Conservation (phyloP, 1,140 invertebrate genomes). For the Spodoptera litura region DNA sequence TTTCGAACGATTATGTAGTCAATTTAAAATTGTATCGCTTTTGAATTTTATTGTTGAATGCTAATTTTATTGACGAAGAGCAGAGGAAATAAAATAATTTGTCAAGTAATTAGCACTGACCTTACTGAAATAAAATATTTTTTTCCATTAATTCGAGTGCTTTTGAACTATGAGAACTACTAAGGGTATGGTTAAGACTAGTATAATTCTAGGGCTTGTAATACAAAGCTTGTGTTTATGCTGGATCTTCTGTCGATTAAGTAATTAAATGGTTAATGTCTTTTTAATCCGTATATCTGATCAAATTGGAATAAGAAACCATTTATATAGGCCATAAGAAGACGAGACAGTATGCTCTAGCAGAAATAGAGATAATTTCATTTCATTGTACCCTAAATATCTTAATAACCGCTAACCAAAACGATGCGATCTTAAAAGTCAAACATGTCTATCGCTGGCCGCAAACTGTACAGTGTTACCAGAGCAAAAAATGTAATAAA, state of each 20-base stretch:
- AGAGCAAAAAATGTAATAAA: constrained; percentile 52
- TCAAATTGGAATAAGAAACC: too few relatives aligned
- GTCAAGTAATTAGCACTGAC: background rate
- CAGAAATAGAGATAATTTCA: background rate
- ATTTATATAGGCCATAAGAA: background rate
- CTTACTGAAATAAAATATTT: too few relatives aligned
- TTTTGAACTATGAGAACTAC: too few relatives aligned
- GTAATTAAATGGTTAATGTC: too few relatives aligned
- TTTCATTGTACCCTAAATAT: constrained; percentile 16
- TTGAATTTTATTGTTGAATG: constrained; percentile 16
- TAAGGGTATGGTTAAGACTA: too few relatives aligned
- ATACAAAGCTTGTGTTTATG: too few relatives aligned
- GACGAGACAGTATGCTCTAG: background rate
- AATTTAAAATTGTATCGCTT: constrained; percentile 8
- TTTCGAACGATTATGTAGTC: constrained; percentile 20
- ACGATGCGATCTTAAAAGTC: constrained; percentile 51
- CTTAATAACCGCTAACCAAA: constrained; percentile 36
- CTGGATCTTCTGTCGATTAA: too few relatives aligned
- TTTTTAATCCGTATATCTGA: too few relatives aligned
- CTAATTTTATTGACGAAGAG: constrained; percentile 13
- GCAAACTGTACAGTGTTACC: constrained; percentile 52
- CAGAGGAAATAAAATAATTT: background rate
- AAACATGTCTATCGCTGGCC: constrained; percentile 53
- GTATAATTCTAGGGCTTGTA: too few relatives aligned
- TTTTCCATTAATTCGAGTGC: too few relatives aligned